Evolutionary conservation across 2,113 vertebrate species (phyloP), one percentile per base, ranked within the genome.

Genomic region (Cygnus buccinator): DNA sequence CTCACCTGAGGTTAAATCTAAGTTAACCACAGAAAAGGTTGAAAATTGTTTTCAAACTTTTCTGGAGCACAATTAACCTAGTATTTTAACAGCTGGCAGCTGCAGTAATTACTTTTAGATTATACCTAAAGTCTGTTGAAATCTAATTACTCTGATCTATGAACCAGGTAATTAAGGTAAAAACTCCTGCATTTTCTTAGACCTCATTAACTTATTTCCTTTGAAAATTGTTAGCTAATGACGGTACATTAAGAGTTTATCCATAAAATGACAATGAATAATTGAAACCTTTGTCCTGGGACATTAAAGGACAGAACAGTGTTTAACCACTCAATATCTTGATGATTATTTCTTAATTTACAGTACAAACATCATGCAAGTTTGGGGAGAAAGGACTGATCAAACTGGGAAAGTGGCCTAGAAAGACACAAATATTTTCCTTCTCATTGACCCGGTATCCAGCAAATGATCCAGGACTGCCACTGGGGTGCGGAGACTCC

Each of bases 121-220:
- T 96, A 96, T 92, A 96, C 66, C 94, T 91, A 33, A 96, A 97
- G 89, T 94, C 96, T 97, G 90, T 84, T 93, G 89, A 91, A 97
- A 89, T 86, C 93, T 97, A 97, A 98, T 98, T 97, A 97, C 85
- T 96, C 89, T 97, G 95, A 98, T 97, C 91, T 97, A 95, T 97
- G 96, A 97, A 96, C 94, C 94, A 95, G 73, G 86, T 97, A 97
- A 97, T 97, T 97, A 97, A 96, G 90, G 91, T 91, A 93, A 97
- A 97, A 97, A 96, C 85, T 93, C 90, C 90, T 58, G 88, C 66
- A 89, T 92, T 97, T 97, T 97, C 92, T 87, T 94, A 95, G 80
- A 95, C 79, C 84, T 97, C 94, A 95, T 97, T 97, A 96, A 78
- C 44, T 89, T 91, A 97, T 97, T 97, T 97, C 96, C 91, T 97